A percentile compares a stretch with the other conserved stretches of the same genome.
phyloP scores from a whole-genome alignment of 2,113 vertebrate species.

The Caranx melampygus region DNA sequence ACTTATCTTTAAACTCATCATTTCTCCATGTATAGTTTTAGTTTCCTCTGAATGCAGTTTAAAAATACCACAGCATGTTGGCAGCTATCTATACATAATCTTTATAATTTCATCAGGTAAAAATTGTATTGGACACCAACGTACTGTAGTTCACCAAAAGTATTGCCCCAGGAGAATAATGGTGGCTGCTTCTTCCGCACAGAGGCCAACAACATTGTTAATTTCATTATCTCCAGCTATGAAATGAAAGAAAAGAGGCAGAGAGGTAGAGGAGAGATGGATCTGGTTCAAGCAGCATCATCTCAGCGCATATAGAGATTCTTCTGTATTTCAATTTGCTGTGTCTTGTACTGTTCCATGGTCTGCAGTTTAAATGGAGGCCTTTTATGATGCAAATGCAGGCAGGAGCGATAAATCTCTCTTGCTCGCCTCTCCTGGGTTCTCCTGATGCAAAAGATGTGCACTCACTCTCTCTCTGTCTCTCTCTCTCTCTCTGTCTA shows the following conservation, averaged over 20 bases:
- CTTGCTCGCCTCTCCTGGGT: slow-evolving; percentile 56
- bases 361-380: slow-evolving; percentile 71
- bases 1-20: not conserved
- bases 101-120: not conserved
- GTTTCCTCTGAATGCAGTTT: not conserved
- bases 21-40: not conserved
- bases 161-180: slow-evolving; percentile 21
- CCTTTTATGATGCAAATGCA: slow-evolving; percentile 80
- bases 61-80: not conserved
- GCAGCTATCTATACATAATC: not conserved
- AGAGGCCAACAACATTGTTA: slow-evolving; percentile 47
- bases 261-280: slow-evolving; percentile 9
- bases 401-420: slow-evolving; percentile 79
- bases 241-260: slow-evolving; percentile 34
- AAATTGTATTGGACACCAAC: not conserved
- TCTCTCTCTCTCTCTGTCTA: slow-evolving; percentile 25
- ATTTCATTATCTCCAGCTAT: slow-evolving; percentile 71
- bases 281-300: slow-evolving; percentile 32
- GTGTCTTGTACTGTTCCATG: slow-evolving; percentile 61
- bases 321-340: slow-evolving; percentile 72
- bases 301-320: slow-evolving; percentile 43
- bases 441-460: slow-evolving; percentile 70
- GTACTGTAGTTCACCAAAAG: not conserved
- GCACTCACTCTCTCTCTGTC: slow-evolving; percentile 36
- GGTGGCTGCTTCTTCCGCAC: slow-evolving; percentile 36